These are phyloP conservation scores for Cygnus buccinator DNA, from an alignment of 2,113 vertebrate species.

Conservation along the genomic window DNA sequence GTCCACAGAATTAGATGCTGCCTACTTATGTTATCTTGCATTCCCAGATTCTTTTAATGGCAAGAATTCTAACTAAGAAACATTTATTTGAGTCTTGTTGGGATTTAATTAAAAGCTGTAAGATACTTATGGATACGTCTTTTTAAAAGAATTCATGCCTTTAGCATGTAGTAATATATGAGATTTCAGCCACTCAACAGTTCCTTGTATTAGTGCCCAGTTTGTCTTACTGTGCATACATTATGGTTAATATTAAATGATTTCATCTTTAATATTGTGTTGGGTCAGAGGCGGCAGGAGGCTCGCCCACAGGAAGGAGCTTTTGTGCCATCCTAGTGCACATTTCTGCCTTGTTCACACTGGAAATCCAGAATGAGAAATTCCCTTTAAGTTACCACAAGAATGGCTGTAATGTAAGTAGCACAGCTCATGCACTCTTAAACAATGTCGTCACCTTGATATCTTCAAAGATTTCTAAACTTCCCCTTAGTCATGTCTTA, in stretches of 20 bases:
- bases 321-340: neutral
- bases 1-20: neutral
- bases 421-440: neutral
- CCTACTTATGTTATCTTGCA: neutral
- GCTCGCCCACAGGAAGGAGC: neutral
- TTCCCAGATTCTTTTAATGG: neutral
- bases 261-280: neutral
- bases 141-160: neutral
- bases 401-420: neutral
- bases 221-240: neutral
- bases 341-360: neutral
- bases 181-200: slow-evolving; percentile 9
- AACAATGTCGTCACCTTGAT: neutral
- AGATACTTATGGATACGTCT: neutral
- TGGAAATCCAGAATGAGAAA: neutral
- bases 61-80: neutral
- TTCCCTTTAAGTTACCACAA: neutral
- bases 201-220: neutral
- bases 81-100: neutral
- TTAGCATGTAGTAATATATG: neutral
- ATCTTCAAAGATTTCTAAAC: neutral
- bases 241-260: neutral
- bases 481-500: slow-evolving; percentile 39
- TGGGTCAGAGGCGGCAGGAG: neutral
- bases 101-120: slow-evolving; percentile 28